Base-by-base conservation (phyloP, 2,888 invertebrate species). In the Drosophila paracracens region DNA sequence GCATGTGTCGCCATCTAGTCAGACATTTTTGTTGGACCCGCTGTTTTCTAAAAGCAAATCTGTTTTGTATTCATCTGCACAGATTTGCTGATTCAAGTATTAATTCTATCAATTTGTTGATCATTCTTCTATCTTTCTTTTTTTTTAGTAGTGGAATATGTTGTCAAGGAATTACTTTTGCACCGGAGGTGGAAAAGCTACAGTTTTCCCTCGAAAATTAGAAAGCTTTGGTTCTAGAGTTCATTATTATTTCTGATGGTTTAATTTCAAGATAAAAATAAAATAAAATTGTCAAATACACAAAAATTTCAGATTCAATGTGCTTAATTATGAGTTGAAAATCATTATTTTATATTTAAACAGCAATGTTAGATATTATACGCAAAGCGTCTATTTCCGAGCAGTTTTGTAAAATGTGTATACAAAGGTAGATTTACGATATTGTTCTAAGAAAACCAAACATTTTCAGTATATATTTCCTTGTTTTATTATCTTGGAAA, bases 51-150 rank as follows among this genome's bases (percentile, higher is more conserved):
- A 56, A 31, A n/a, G 36, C 40, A 36, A 56, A 62, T 50, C 38
- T 43, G 11, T 31, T 65, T 46, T 38, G 21, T 43, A 36, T 61
- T 57, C 33, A 36, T 53, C 48, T 40, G 7, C 40, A 43, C 35
- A 51, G 29, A 31, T 48, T 81, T 63, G 53, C 65, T 43, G 57
- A 70, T 70, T 35, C 25, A 16, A 25, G 21, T 16, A 58, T 77
- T 57, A 60, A 56, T 73, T 64, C 46, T 29, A 40, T 57, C 13
- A 27, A 38, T 36, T 79, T 66, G 57, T 57, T 36, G 51, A 51
- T 66, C 13, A 13, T 16, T 52, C 6, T 6, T 51, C 27, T 3
- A 27, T 33, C 13, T 29, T 21, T 27, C 10, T n/a, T 16, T 43
- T 48, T 35, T 50, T 36, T 11, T 29, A 38, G 43, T 29, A 50